Evolutionary conservation across 2,888 invertebrate genomes (phyloP).

Genomic region (Neelides folsomi): DNA sequence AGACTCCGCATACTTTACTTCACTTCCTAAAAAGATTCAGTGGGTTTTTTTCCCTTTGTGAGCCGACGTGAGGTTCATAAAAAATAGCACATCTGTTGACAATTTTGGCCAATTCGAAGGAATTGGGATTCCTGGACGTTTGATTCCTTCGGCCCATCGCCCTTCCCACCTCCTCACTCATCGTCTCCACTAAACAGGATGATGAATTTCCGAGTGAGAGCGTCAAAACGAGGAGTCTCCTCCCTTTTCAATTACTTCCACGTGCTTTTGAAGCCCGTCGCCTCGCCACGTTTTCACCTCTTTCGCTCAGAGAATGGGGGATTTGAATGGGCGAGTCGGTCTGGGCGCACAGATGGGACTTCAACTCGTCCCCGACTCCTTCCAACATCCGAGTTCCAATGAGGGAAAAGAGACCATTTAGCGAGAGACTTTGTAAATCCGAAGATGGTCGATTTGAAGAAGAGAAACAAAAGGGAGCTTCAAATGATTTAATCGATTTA

Average conservation of each 20-base stretch:
- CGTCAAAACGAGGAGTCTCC: conserved; percentile 25
- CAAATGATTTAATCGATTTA: no score
- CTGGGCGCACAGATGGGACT: background rate
- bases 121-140: background rate
- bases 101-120: conserved; percentile 24
- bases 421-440: no score
- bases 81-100: conserved; percentile 27
- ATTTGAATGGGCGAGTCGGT: background rate
- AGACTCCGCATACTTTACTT: conserved; percentile 4
- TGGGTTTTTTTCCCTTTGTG: conserved; percentile 10
- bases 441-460: no score
- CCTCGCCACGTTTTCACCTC: conserved; percentile 8
- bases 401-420: no score
- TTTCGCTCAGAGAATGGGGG: background rate
- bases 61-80: conserved; percentile 4
- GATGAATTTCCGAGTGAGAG: conserved; percentile 12
- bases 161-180: conserved; percentile 3
- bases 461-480: no score
- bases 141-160: conserved; percentile 1
- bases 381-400: no score
- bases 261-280: conserved; percentile 15
- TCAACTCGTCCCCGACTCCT: background rate
- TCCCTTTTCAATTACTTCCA: conserved; percentile 33
- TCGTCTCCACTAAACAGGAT: conserved; percentile 2
- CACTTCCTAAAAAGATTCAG: conserved; percentile 9